Percentiles rank a stretch among this genome's conserved stretches.
Conservation (phyloP, 2,888 invertebrate species). For the Ophion ellenae region DNA sequence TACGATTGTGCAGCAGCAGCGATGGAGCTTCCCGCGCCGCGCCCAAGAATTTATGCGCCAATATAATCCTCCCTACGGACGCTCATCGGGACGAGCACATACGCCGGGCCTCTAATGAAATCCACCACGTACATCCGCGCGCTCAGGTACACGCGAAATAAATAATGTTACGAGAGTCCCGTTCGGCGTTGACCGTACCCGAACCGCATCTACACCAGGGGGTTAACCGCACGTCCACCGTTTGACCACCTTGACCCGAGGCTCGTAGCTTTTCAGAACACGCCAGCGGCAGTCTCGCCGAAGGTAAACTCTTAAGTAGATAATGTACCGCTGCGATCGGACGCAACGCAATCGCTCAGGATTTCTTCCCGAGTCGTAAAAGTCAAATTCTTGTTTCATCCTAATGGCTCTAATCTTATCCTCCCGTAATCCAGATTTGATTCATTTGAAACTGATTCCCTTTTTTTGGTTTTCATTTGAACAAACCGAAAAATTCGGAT, state of each 20-base stretch:
- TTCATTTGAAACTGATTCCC: background rate
- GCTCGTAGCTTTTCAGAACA: conserved; percentile 12
- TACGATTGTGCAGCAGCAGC: conserved; percentile 37
- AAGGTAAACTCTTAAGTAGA: conserved; percentile 18
- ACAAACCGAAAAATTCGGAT: background rate
- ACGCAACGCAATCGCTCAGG: conserved; percentile 2
- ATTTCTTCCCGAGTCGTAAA: conserved; percentile 1
- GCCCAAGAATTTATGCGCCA: conserved; percentile 57
- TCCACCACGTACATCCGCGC: conserved; percentile 31
- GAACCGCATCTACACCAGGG: conserved; percentile 14
- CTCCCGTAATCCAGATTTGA: background rate
- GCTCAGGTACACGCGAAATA: conserved; percentile 44
- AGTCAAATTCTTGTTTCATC: background rate
- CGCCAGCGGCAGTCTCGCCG: background rate
- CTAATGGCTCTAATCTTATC: background rate
- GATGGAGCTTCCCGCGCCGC: background rate
- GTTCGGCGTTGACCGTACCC: conserved; percentile 35
- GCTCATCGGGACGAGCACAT: conserved; percentile 12
- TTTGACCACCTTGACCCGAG: conserved; percentile 31
- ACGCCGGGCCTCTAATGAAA: conserved; percentile 51
- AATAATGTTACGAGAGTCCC: conserved; percentile 46
- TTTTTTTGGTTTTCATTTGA: background rate
- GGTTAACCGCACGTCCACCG: conserved; percentile 50
- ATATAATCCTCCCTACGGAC: conserved; percentile 43
- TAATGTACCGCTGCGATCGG: conserved; percentile 31